These are phyloP conservation scores for Percopsis transmontana DNA, from an alignment of 2,113 vertebrate species.

Conservation along the genomic window DNA sequence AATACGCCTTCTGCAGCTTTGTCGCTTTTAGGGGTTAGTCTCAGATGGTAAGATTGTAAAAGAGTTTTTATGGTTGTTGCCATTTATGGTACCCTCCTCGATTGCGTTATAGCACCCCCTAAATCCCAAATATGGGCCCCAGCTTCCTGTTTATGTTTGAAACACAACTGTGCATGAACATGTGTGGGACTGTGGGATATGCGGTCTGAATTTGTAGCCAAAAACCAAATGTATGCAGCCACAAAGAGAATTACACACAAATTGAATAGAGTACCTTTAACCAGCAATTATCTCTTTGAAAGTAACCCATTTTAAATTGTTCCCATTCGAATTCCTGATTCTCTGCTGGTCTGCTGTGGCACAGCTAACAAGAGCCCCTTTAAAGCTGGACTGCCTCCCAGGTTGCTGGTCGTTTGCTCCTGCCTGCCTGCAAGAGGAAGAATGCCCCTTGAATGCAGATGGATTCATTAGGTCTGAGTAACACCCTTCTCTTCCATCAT, in stretches of 20 bases:
- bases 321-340: too few species aligned
- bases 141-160: too few species aligned
- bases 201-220: too few species aligned
- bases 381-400: slow-evolving; percentile 53
- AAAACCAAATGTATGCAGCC: not conserved
- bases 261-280: slow-evolving; percentile 18
- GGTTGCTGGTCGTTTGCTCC: slow-evolving; percentile 70
- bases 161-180: too few species aligned
- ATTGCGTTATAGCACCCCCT: too few species aligned
- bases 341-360: slow-evolving; percentile 44
- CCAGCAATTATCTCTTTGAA: slow-evolving; percentile 6
- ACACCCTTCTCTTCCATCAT: slow-evolving; percentile 76
- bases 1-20: too few species aligned
- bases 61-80: too few species aligned
- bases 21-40: too few species aligned
- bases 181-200: too few species aligned
- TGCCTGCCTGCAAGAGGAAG: slow-evolving; percentile 65
- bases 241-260: slow-evolving; percentile 9
- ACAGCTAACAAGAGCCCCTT: slow-evolving; percentile 29
- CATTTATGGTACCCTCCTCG: too few species aligned
- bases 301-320: slow-evolving; percentile 11
- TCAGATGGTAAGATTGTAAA: too few species aligned
- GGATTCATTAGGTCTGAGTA: slow-evolving; percentile 78
- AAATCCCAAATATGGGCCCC: too few species aligned
- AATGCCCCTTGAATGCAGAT: slow-evolving; percentile 79